phyloP scores from a whole-genome alignment of 2,113 vertebrate genomes.

The Pholis gunnellus region DNA sequence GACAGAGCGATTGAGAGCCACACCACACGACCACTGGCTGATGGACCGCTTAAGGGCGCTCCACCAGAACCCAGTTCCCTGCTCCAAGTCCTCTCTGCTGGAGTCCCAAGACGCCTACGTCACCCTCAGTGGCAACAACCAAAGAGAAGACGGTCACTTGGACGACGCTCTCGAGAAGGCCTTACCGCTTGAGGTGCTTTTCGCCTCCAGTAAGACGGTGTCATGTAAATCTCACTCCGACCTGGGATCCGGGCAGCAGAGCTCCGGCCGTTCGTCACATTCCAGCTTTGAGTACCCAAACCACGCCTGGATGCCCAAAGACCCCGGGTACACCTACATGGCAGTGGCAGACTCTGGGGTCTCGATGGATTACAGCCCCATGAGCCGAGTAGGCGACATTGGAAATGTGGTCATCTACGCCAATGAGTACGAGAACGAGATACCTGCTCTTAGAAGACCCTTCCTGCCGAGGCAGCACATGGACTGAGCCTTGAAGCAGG shows the following conservation, averaged over 20 bases:
- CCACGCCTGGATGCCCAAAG: conserved; percentile 74
- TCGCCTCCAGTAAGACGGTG: conserved; percentile 58
- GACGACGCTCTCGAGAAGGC: conserved; percentile 72
- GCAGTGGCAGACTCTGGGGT: conserved; percentile 88
- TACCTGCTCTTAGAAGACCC: conserved; percentile 55
- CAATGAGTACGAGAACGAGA: conserved; percentile 86
- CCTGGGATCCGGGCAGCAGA: conserved; percentile 76
- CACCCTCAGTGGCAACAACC: conserved; percentile 77
- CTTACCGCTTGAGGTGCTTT: conserved; percentile 73
- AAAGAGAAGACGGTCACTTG: conserved; percentile 5
- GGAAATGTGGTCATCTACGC: conserved; percentile 70
- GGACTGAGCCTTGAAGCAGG: conserved; percentile 11
- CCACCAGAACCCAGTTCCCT: conserved; percentile 61
- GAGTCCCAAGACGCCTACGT: conserved; percentile 86
- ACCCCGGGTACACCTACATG: conserved; percentile 84
- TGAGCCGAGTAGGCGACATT: conserved; percentile 67
- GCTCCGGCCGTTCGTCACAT: conserved; percentile 76
- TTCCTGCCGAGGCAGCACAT: conserved; percentile 48
- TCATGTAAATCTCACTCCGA: conserved; percentile 77
- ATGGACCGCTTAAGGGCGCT: conserved; percentile 68
- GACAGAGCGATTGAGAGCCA: conserved; percentile 44
- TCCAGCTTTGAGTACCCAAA: conserved; percentile 87
- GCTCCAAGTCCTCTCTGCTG: conserved; percentile 65
- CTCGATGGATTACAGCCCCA: conserved; percentile 87
- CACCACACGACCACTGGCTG: conserved; percentile 65